These are phyloP conservation scores for Burhinus oedicnemus DNA, from an alignment of 2,113 vertebrate genomes.

Conservation along the genomic window DNA sequence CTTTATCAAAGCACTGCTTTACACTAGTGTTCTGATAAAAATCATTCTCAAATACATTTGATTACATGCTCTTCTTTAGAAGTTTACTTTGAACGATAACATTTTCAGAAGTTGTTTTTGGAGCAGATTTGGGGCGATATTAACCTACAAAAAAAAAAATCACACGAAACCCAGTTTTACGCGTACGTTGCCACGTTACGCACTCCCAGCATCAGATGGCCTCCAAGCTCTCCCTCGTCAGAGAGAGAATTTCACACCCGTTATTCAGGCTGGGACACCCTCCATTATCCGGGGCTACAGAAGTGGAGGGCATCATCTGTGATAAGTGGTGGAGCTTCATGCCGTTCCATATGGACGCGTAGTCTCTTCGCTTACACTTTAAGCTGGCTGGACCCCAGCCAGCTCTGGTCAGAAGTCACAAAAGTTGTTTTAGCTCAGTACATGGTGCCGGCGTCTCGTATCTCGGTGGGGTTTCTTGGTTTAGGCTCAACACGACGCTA, in stretches of 20 bases:
- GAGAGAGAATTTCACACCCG: conserved; percentile 24
- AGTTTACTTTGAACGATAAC: neutral
- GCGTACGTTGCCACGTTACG: neutral
- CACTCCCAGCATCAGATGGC: conserved; percentile 14
- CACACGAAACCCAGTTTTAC: neutral
- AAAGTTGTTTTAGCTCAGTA: conserved; percentile 53
- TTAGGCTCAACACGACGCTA: neutral
- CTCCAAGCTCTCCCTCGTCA: neutral
- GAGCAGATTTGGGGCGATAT: neutral
- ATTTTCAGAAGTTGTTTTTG: neutral
- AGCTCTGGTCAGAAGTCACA: conserved; percentile 65
- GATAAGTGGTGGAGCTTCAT: neutral
- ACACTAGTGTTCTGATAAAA: neutral
- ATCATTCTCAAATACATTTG: neutral
- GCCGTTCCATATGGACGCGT: conserved; percentile 49
- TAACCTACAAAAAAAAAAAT: neutral
- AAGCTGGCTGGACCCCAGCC: conserved; percentile 60
- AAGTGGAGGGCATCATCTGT: conserved; percentile 51
- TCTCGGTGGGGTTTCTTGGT: conserved; percentile 33
- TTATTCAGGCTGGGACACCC: neutral
- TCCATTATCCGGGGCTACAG: conserved; percentile 10
- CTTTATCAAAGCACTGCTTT: neutral
- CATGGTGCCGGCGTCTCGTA: conserved; percentile 8
- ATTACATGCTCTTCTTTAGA: neutral
- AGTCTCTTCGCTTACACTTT: neutral